These are phyloP conservation scores for Dinocampus coccinellae DNA, from an alignment of 2,888 invertebrate species.

Conservation along the genomic window DNA sequence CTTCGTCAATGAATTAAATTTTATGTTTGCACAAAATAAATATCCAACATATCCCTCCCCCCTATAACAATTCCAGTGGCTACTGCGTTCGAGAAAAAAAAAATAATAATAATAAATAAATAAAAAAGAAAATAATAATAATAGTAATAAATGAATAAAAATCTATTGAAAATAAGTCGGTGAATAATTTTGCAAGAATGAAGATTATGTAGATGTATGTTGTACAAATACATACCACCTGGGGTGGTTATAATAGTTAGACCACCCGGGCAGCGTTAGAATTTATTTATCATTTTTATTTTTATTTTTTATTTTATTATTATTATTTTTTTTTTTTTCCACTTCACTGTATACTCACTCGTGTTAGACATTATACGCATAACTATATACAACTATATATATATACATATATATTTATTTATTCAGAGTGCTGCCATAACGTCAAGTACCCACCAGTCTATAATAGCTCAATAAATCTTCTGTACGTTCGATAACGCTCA, in stretches of 20 bases:
- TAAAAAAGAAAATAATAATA: neutral
- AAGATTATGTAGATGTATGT: neutral
- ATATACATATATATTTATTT: constrained; percentile 33
- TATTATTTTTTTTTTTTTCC: no score
- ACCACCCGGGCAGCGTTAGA: constrained; percentile 55
- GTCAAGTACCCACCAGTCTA: constrained; percentile 50
- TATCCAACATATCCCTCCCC: neutral
- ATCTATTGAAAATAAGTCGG: neutral
- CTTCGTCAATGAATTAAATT: neutral
- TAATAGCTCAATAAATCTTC: constrained; percentile 61
- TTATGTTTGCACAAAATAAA: neutral
- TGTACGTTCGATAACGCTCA: constrained; percentile 45
- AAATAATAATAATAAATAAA: neutral
- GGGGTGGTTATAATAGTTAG: constrained; percentile 32
- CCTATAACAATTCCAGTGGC: no score
- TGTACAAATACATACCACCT: neutral
- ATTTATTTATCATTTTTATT: no score
- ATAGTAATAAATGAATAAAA: no score
- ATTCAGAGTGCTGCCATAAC: constrained; percentile 30
- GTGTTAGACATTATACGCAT: neutral
- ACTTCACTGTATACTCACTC: constrained; percentile 29
- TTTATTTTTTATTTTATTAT: no score
- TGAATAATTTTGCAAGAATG: neutral
- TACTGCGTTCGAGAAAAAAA: no score
- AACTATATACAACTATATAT: constrained; percentile 13